Evolutionary conservation across 2,113 vertebrate genomes (phyloP).

Genomic region (Anolis carolinensis): DNA sequence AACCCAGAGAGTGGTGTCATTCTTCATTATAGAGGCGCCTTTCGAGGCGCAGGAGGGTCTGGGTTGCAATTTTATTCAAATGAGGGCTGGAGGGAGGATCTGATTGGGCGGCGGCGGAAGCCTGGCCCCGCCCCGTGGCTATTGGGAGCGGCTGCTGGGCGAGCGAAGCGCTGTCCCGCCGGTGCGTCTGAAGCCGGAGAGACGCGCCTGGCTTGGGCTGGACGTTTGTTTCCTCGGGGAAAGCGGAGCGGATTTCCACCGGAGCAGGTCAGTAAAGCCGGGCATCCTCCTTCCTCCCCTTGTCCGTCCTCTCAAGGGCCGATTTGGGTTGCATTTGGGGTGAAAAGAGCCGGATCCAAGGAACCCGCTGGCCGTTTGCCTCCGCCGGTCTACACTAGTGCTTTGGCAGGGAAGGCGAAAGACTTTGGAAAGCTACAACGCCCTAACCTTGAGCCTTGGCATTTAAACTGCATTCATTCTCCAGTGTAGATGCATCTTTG

Average conservation of each 20-base stretch:
- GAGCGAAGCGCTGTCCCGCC: neutral
- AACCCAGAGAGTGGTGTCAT: too few relatives aligned
- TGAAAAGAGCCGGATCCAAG: too few relatives aligned
- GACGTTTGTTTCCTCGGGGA: neutral
- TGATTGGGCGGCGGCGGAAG: slow-evolving; percentile 5
- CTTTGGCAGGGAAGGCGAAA: too few relatives aligned
- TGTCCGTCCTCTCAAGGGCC: too few relatives aligned
- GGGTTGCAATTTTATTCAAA: neutral
- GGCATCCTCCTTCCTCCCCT: neutral
- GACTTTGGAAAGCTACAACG: too few relatives aligned
- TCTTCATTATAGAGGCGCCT: neutral
- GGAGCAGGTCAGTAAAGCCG: neutral
- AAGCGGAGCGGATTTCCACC: neutral
- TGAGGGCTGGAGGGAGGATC: neutral
- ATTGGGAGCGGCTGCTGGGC: neutral
- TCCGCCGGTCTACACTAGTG: too few relatives aligned
- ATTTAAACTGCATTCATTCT: too few relatives aligned
- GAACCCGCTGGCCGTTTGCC: too few relatives aligned
- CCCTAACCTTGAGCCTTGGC: too few relatives aligned
- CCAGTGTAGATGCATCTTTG: too few relatives aligned
- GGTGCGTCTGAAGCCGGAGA: neutral
- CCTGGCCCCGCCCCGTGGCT: neutral
- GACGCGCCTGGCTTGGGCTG: neutral
- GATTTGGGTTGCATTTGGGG: too few relatives aligned
- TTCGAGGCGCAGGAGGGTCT: too few relatives aligned